A percentile compares a stretch with the other conserved stretches of the same genome.
Conservation (phyloP, 2,797 vertebrate species). For the Etheostoma perlongum region DNA sequence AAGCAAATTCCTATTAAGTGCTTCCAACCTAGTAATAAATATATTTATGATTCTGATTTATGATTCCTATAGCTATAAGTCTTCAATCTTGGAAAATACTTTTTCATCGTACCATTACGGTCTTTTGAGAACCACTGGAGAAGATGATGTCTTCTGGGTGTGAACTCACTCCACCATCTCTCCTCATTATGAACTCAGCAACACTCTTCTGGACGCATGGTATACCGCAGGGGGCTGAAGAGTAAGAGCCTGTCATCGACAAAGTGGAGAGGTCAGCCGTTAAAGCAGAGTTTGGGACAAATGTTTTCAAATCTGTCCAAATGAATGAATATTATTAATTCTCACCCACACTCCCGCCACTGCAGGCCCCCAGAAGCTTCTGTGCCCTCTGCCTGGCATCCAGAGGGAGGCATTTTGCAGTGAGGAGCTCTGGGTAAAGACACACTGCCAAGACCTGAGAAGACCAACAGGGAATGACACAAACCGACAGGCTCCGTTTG, state of each 20-base stretch:
- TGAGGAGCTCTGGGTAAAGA: slow-evolving; percentile 17
- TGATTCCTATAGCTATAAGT: no score
- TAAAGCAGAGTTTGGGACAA: background rate
- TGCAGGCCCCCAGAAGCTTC: slow-evolving; percentile 21
- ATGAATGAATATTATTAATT: background rate
- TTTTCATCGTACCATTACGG: background rate
- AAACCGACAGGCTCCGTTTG: background rate
- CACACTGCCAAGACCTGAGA: slow-evolving; percentile 24
- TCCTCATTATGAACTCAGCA: slow-evolving; percentile 17
- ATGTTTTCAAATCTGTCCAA: background rate
- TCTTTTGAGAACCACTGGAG: background rate
- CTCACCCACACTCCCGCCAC: slow-evolving; percentile 13
- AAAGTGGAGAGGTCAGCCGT: background rate
- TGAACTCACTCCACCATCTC: slow-evolving; percentile 22
- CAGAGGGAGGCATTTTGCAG: background rate
- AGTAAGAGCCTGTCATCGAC: slow-evolving; percentile 16
- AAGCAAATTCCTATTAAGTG: no score
- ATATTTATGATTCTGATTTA: no score
- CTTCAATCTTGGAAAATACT: background rate
- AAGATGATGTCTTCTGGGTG: slow-evolving; percentile 11
- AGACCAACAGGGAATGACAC: background rate
- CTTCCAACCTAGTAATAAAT: background rate
- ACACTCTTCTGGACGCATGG: slow-evolving; percentile 13
- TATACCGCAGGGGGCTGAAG: rapidly evolving
- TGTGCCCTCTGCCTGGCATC: slow-evolving; percentile 19